A percentile compares a stretch with the other conserved stretches of the same genome.
phyloP scores from a whole-genome alignment of 2,113 vertebrate genomes.

The Erpornis zantholeuca region DNA sequence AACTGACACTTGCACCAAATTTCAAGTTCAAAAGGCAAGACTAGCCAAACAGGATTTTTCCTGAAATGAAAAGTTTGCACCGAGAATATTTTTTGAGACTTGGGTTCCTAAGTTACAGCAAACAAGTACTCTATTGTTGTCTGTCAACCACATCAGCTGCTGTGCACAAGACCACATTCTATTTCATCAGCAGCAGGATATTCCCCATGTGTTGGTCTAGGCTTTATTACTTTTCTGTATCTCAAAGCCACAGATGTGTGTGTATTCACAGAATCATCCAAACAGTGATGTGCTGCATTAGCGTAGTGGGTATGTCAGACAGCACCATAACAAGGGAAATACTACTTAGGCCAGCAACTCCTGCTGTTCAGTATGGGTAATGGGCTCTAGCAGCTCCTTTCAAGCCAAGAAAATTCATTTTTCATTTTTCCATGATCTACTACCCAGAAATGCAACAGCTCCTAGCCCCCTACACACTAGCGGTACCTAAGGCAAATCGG shows the following conservation, averaged over 20 bases:
- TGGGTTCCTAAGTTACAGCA: neutral
- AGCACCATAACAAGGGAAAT: neutral
- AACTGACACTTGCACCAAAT: neutral
- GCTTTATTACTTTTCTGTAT: neutral
- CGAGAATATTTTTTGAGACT: neutral
- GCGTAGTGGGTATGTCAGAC: neutral
- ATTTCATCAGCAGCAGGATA: neutral
- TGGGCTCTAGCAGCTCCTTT: neutral
- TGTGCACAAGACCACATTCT: neutral
- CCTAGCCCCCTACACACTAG: too few relatives aligned
- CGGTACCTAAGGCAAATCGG: accelerated
- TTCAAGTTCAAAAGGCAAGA: neutral
- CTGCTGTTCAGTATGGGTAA: neutral
- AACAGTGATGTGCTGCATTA: neutral
- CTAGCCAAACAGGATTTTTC: neutral
- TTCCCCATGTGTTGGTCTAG: neutral
- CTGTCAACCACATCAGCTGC: neutral
- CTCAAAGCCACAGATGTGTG: neutral
- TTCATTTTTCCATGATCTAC: neutral
- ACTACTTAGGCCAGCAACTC: neutral
- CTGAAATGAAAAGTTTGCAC: neutral
- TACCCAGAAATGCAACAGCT: neutral
- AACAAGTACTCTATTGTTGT: neutral
- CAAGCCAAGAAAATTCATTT: neutral
- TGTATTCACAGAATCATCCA: neutral